Evolutionary conservation across 2,113 vertebrate genomes (phyloP).

Genomic region (Triplophysa rosa): DNA sequence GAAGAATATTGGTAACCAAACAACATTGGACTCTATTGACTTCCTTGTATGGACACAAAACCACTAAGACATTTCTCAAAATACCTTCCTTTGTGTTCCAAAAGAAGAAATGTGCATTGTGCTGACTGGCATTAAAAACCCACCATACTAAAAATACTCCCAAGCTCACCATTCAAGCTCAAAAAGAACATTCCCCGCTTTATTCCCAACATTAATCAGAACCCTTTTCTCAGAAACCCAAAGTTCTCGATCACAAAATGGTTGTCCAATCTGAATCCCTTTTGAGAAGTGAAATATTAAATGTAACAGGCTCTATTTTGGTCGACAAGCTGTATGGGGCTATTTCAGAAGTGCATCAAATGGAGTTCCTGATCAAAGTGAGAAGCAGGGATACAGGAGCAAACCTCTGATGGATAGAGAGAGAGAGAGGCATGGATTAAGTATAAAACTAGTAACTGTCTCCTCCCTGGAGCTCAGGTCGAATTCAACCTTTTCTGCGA

Average conservation of each 20-base stretch:
- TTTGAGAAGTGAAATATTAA: slow-evolving; percentile 57
- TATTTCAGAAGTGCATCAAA: slow-evolving; percentile 73
- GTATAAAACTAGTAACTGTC: slow-evolving; percentile 59
- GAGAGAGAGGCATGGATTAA: slow-evolving; percentile 21
- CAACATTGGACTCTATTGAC: too few species aligned
- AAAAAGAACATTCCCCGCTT: neutral
- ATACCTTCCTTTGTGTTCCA: too few species aligned
- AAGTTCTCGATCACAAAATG: neutral
- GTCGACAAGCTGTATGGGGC: slow-evolving; percentile 67
- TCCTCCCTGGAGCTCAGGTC: slow-evolving; percentile 64
- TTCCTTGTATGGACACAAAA: too few species aligned
- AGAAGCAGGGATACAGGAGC: slow-evolving; percentile 64
- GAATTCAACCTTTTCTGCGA: slow-evolving; percentile 59
- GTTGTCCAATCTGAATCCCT: slow-evolving; percentile 37
- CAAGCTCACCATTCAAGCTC: neutral
- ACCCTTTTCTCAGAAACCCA: neutral
- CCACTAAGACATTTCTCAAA: too few species aligned
- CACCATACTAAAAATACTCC: neutral
- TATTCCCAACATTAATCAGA: slow-evolving; percentile 2
- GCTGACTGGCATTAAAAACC: too few species aligned
- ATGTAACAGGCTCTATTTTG: slow-evolving; percentile 64
- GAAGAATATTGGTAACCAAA: too few species aligned
- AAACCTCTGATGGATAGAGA: slow-evolving; percentile 62
- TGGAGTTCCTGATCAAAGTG: slow-evolving; percentile 74
- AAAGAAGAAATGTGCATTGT: too few species aligned